These are phyloP conservation scores for Cephalopterus ornatus DNA, from an alignment of 2,113 vertebrate species.

Conservation along the genomic window DNA sequence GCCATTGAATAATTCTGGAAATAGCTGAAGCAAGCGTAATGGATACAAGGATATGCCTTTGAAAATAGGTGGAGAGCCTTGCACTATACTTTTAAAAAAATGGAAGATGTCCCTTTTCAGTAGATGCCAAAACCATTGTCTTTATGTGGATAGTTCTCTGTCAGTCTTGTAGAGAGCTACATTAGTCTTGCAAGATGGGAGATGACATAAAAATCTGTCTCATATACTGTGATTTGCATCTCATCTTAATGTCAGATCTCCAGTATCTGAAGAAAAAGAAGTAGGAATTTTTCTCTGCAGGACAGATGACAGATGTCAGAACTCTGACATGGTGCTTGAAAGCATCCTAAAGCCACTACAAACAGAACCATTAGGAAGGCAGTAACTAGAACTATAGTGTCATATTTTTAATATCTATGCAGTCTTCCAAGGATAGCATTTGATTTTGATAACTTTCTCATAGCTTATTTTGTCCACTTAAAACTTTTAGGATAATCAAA, in stretches of 20 bases:
- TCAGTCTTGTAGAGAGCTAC: background rate
- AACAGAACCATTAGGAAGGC: background rate
- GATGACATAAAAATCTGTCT: background rate
- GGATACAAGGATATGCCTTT: background rate
- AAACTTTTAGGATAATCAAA: background rate
- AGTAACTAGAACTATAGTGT: background rate
- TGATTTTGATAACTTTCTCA: background rate
- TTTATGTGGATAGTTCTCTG: background rate
- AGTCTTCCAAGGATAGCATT: background rate
- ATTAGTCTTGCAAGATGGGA: background rate
- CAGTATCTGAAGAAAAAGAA: background rate
- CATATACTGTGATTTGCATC: background rate
- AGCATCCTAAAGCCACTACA: background rate
- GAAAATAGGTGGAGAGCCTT: background rate
- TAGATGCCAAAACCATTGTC: background rate
- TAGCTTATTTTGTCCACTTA: background rate
- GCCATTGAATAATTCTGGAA: background rate
- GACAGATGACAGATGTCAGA: background rate
- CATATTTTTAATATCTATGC: background rate
- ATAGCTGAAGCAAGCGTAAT: background rate
- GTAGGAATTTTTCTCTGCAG: background rate
- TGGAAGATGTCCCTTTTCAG: background rate
- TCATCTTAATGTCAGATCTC: background rate
- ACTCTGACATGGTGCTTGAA: background rate
- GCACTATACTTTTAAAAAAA: background rate